A percentile compares a stretch with the other conserved stretches of the same genome.
Conservation (phyloP, 2,113 vertebrate species). For the Salvelinus namaycush region DNA sequence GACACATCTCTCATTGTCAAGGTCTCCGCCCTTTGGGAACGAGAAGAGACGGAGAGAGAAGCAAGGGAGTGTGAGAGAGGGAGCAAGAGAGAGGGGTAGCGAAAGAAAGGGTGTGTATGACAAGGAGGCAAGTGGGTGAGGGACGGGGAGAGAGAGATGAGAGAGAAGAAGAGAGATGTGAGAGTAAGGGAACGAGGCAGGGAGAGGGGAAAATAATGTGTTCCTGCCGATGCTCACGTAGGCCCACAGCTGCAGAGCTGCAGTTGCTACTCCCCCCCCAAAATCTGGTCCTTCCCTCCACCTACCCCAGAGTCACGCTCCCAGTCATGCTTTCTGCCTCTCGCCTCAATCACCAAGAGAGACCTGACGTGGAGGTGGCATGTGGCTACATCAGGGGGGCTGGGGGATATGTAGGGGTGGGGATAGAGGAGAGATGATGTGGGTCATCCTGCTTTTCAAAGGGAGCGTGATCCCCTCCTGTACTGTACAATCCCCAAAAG, state of each 20-base stretch:
- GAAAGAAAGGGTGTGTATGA: not conserved
- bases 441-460: not conserved
- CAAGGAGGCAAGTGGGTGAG: not conserved
- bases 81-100: conserved; percentile 11
- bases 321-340: conserved; percentile 45
- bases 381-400: not conserved
- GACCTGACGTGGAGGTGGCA: not conserved
- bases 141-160: conserved; percentile 16
- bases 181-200: conserved; percentile 20
- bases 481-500: not conserved
- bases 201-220: conserved; percentile 42
- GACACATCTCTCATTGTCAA: conserved; percentile 59
- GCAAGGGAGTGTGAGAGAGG: not conserved
- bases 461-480: too few relatives aligned
- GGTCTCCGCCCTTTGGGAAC: conserved; percentile 41
- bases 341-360: not conserved
- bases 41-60: not conserved
- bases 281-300: not conserved
- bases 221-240: conserved; percentile 75
- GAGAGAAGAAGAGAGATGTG: conserved; percentile 3
- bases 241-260: conserved; percentile 68
- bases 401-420: not conserved
- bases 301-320: conserved; percentile 39
- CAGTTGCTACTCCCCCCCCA: conserved; percentile 54
- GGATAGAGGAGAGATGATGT: not conserved